Base-by-base conservation (phyloP, 2,888 invertebrate species). In the Kuschelorhynchus macadamiae region DNA sequence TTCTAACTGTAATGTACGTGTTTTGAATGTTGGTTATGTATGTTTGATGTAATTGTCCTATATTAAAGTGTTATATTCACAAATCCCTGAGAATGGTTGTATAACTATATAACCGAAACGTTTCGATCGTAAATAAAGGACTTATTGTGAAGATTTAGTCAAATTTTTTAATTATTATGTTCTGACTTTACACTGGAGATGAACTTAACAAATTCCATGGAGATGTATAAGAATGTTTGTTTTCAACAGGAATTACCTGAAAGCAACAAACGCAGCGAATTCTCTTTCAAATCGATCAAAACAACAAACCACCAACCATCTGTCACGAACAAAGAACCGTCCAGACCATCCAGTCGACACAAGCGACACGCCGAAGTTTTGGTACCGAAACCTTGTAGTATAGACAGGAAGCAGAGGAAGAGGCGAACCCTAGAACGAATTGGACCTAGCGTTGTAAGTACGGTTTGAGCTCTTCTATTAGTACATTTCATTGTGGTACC, bases 341-440 rank as follows among this genome's bases (percentile, higher is more conserved):
- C 72, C n/a, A 67, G 78, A 42, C 79, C 78, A 4, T 76, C 78
- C 0, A 79, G 77, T 55, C 76, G 82, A 46, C 82, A 83, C 57
- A 83, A 81, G 60, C 76, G 83, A 11, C 82, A 83, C 67, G 78
- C 77, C 2, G 81, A 80, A 12, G 74, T 75, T n/a, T 61, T 74
- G 42, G 41, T 74, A 17, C 66, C 74, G 3, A 73, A 71, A 49
- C 50, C 73, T 3, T 69, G 70, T 42, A 75, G 74, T 39, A 70
- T 75, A 5, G 83, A 83, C 44, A 75, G 79, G 50, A 83, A 82
- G 66, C 77, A 80, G 8, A 77, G 89, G 74, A 90, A 90, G 76
- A 85, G 90, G 68, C 85, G 89, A 64, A 89, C 88, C 71, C 84
- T 87, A 14, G 90, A 90, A 75, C 89, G 88, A 80, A 83, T 86